Percentiles rank a stretch among this genome's conserved stretches.
Evolutionary conservation across 2,113 vertebrate genomes (phyloP).

Genomic region (Monopterus albus): DNA sequence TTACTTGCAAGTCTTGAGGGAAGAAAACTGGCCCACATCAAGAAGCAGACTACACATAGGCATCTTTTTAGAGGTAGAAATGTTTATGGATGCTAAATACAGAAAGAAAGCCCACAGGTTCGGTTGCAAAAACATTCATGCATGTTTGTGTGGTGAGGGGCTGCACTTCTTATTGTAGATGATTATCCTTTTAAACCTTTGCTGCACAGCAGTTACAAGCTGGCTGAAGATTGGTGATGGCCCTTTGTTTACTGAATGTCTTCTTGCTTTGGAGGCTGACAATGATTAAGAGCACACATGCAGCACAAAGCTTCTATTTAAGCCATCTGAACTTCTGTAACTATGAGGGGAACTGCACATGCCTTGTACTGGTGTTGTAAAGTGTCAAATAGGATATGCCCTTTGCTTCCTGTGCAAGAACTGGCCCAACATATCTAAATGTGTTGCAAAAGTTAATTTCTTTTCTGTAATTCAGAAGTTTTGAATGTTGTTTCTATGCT

Average conservation of each 20-base stretch:
- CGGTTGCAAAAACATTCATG: constrained; percentile 15
- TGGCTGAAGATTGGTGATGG: constrained; percentile 1
- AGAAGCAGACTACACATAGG: too few relatives aligned
- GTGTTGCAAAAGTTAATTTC: not conserved
- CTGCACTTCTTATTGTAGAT: not conserved
- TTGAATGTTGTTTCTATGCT: constrained; percentile 56
- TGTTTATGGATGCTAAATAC: too few relatives aligned
- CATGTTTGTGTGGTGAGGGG: constrained; percentile 8
- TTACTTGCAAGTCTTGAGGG: too few relatives aligned
- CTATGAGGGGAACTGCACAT: constrained; percentile 6
- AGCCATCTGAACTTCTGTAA: not conserved
- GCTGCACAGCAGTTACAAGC: not conserved
- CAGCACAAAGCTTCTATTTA: not conserved
- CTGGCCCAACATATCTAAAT: not conserved
- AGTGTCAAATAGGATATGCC: constrained; percentile 12
- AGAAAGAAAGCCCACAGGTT: not conserved
- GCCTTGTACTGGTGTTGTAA: not conserved
- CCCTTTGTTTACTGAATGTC: constrained; percentile 57
- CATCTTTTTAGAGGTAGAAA: too few relatives aligned
- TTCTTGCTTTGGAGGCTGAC: constrained; percentile 14
- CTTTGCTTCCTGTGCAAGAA: constrained; percentile 38
- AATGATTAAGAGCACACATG: not conserved
- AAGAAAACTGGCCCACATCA: too few relatives aligned
- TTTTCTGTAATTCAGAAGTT: constrained; percentile 17
- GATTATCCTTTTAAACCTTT: not conserved